phyloP scores from a whole-genome alignment of 2,888 invertebrate species.

The Acanthopleura granulata region DNA sequence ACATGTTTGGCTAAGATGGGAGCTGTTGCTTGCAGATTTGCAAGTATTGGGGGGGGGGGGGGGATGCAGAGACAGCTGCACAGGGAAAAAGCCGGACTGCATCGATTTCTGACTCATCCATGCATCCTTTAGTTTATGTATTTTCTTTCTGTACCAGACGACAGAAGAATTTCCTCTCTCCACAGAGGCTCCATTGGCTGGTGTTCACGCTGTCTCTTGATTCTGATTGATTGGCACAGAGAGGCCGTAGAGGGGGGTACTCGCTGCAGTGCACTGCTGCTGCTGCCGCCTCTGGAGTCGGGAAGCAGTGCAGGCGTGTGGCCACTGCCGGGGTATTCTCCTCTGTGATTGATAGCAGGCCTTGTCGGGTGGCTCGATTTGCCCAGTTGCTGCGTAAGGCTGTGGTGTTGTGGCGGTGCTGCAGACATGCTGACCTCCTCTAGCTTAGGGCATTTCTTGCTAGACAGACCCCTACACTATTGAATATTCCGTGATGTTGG shows the following conservation, averaged over 20 bases:
- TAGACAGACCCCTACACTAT: neutral
- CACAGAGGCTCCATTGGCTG: slow-evolving; percentile 11
- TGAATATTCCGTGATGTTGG: neutral
- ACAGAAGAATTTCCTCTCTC: slow-evolving; percentile 14
- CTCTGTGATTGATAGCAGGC: no score
- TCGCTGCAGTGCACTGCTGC: no score
- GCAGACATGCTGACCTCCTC: slow-evolving; percentile 2
- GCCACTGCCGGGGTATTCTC: no score
- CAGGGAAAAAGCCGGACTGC: slow-evolving; percentile 11
- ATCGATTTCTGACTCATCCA: slow-evolving; percentile 20
- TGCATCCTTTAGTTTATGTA: slow-evolving; percentile 17
- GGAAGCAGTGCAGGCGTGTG: no score
- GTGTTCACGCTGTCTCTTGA: neutral
- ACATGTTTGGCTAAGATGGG: slow-evolving; percentile 13
- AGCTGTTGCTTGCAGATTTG: slow-evolving; percentile 10
- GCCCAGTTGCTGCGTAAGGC: neutral
- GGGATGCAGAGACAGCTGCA: slow-evolving; percentile 17
- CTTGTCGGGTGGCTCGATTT: neutral
- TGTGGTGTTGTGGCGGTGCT: slow-evolving; percentile 2
- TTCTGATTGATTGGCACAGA: neutral
- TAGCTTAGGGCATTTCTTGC: neutral
- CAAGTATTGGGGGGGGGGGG: neutral
- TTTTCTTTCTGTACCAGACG: slow-evolving; percentile 15
- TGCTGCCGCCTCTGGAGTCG: no score
- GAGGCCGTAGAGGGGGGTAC: neutral